A percentile compares a stretch with the other conserved stretches of the same genome.
Evolutionary conservation across 2,888 invertebrate species (phyloP).

Genomic region (Apoda limacodes): DNA sequence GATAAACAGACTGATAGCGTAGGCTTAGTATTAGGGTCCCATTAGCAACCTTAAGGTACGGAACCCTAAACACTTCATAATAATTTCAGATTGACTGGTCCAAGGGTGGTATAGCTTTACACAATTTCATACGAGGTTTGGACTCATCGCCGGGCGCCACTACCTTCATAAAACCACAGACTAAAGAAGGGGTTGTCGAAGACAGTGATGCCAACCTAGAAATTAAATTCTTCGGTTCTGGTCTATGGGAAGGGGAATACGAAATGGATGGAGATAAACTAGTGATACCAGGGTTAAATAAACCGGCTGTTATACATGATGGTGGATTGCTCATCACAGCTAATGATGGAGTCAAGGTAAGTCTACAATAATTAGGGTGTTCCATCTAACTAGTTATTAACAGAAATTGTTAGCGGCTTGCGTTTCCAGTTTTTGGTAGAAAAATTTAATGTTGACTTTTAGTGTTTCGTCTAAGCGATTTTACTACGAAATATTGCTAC

Average conservation of each 20-base stretch:
- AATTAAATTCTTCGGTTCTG: conserved; percentile 81
- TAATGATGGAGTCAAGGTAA: conserved; percentile 81
- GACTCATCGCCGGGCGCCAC: conserved; percentile 97
- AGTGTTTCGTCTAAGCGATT: no score
- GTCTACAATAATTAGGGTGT: no score
- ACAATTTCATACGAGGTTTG: conserved; percentile 93
- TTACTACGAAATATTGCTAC: no score
- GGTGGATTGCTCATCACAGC: conserved; percentile 85
- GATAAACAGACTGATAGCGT: no score
- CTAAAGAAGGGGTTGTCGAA: conserved; percentile 43
- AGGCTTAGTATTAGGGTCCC: no score
- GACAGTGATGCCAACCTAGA: conserved; percentile 38
- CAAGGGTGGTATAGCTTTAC: conserved; percentile 78
- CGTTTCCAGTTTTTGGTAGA: no score
- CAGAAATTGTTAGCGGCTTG: no score
- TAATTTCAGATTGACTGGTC: conserved; percentile 80
- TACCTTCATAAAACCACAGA: conserved; percentile 57
- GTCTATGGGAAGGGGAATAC: conserved; percentile 71
- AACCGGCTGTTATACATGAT: conserved; percentile 78
- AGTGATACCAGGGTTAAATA: conserved; percentile 70
- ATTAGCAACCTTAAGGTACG: no score
- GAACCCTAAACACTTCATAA: no score
- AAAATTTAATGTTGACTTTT: no score
- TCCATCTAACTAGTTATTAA: no score
- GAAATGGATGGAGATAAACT: conserved; percentile 70